Evolutionary conservation across 2,113 vertebrate species (phyloP).

Genomic region (Capreolus pygargus): DNA sequence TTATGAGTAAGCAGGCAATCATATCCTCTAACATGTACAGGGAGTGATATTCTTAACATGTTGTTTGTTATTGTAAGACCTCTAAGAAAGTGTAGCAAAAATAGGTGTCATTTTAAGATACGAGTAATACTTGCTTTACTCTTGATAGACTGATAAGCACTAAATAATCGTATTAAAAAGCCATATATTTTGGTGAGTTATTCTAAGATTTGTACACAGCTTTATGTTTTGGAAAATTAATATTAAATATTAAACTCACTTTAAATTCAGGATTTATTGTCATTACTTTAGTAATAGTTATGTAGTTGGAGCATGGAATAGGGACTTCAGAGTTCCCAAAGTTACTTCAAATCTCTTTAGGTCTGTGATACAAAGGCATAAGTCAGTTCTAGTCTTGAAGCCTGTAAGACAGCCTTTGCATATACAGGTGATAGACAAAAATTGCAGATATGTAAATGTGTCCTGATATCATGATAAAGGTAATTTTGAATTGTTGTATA

Average conservation of each 20-base stretch:
- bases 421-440: neutral
- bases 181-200: neutral
- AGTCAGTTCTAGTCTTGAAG: neutral
- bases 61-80: neutral
- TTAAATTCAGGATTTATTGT: neutral
- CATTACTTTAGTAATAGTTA: neutral
- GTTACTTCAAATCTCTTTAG: neutral
- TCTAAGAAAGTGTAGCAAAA: neutral
- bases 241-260: neutral
- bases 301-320: neutral
- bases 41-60: neutral
- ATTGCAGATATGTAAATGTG: neutral
- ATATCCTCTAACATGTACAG: neutral
- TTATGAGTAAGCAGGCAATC: neutral
- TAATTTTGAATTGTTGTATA: neutral
- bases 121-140: neutral
- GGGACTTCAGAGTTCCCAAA: neutral
- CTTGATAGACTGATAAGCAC: neutral
- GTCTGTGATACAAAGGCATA: neutral
- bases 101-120: neutral
- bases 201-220: neutral
- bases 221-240: neutral
- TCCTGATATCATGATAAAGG: slow-evolving; percentile 10
- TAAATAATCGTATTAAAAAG: neutral
- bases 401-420: neutral